Percentiles rank a stretch among this genome's conserved stretches.
Conservation (phyloP, 2,888 invertebrate species). For the Apamea monoglypha region DNA sequence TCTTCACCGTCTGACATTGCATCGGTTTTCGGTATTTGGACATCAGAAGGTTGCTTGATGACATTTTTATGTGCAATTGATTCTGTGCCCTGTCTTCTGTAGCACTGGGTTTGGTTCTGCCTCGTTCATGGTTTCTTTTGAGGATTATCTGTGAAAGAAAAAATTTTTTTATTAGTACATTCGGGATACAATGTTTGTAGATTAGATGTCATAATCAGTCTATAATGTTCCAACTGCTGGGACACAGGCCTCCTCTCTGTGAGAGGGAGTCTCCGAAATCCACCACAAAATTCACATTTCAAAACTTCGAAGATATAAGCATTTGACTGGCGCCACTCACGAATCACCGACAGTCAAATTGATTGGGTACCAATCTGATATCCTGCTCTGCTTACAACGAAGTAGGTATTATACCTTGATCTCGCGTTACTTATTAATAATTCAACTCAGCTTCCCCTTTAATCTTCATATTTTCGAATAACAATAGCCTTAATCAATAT, state of each 20-base stretch:
- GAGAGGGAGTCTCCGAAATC: neutral
- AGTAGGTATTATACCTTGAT: slow-evolving; percentile 21
- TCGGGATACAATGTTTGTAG: neutral
- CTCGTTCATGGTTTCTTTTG: slow-evolving; percentile 61
- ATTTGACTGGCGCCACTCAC: slow-evolving; percentile 14
- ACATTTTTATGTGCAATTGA: slow-evolving; percentile 64
- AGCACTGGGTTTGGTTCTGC: slow-evolving; percentile 25
- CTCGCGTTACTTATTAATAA: slow-evolving; percentile 55
- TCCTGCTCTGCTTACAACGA: slow-evolving; percentile 15
- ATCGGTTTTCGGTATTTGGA: slow-evolving; percentile 56
- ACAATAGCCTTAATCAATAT: slow-evolving; percentile 76
- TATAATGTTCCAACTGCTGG: neutral
- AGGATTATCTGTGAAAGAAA: slow-evolving; percentile 66
- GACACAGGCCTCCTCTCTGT: neutral
- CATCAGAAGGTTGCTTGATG: slow-evolving; percentile 59
- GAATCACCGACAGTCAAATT: neutral
- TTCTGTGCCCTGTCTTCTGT: slow-evolving; percentile 28
- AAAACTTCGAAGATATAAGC: slow-evolving; percentile 14
- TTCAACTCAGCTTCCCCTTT: slow-evolving; percentile 60
- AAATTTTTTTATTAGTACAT: neutral
- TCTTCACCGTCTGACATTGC: slow-evolving; percentile 64
- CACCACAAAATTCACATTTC: neutral
- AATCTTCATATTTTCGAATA: slow-evolving; percentile 67
- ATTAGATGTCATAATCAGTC: neutral
- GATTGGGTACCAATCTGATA: slow-evolving; percentile 16